Percentiles rank a stretch among this genome's conserved stretches.
These are phyloP conservation scores for Cantharis flavilabris DNA, from an alignment of 2,888 invertebrate species.

Conservation along the genomic window DNA sequence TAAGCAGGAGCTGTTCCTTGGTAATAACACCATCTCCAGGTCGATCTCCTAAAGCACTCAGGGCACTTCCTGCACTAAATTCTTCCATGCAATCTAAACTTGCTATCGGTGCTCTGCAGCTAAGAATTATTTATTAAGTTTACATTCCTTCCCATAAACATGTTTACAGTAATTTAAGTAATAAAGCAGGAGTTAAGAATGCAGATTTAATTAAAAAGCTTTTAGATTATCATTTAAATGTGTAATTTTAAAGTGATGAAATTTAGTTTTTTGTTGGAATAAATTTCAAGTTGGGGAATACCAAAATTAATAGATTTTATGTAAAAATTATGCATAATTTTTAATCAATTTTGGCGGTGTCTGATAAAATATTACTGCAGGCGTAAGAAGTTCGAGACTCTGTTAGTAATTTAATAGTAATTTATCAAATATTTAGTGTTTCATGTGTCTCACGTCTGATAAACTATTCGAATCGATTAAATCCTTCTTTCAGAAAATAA, in stretches of 20 bases:
- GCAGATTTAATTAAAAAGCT: background rate
- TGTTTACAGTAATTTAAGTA: background rate
- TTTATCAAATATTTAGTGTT: background rate
- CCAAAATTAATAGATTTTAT: background rate
- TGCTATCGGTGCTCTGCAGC: slow-evolving; percentile 91
- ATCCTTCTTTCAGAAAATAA: background rate
- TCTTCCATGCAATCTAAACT: slow-evolving; percentile 94
- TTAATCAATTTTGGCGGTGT: background rate
- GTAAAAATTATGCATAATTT: background rate
- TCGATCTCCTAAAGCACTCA: slow-evolving; percentile 55
- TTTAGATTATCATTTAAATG: background rate
- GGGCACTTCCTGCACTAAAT: slow-evolving; percentile 71
- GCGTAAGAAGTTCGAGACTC: background rate
- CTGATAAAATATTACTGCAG: background rate
- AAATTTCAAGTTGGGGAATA: background rate
- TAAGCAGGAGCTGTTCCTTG: slow-evolving; percentile 62
- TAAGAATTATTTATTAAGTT: slow-evolving; percentile 48
- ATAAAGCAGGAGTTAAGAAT: background rate
- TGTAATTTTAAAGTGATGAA: background rate
- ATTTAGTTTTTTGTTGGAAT: background rate
- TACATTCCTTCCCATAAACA: slow-evolving; percentile 4
- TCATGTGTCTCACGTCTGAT: background rate
- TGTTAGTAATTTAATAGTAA: background rate
- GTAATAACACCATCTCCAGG: slow-evolving; percentile 57
- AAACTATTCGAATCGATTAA: background rate